phyloP scores from a whole-genome alignment of 2,797 vertebrate genomes.

The Emydoidea blandingii region DNA sequence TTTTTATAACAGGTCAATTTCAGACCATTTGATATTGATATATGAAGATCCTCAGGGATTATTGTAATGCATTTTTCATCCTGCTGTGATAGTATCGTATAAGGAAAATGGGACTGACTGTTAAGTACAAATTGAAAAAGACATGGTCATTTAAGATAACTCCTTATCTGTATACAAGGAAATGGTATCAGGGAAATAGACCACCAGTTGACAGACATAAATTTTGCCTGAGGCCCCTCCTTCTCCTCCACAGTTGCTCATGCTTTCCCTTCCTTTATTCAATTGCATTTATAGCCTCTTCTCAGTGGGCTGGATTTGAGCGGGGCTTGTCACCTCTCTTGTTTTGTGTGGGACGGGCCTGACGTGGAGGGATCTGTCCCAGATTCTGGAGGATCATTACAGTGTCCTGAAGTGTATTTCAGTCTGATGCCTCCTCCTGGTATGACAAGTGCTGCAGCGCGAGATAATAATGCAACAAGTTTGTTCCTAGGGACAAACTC shows the following conservation, averaged over 20 bases:
- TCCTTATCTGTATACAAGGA: slow-evolving; percentile 92
- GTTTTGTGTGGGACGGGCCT: not conserved
- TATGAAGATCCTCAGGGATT: slow-evolving; percentile 86
- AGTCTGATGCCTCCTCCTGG: not conserved
- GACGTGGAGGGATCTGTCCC: not conserved
- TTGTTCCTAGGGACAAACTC: not conserved
- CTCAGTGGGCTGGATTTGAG: not conserved
- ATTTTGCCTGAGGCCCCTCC: slow-evolving; percentile 78
- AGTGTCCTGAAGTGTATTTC: no score
- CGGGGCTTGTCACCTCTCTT: not conserved
- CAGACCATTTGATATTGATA: slow-evolving; percentile 87
- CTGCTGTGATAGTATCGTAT: slow-evolving; percentile 84
- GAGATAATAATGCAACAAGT: not conserved
- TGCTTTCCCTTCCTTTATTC: slow-evolving; percentile 12
- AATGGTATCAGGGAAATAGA: slow-evolving; percentile 85
- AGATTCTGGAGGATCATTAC: not conserved
- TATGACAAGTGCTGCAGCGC: not conserved
- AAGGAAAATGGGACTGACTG: slow-evolving; percentile 86
- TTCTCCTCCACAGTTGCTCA: slow-evolving; percentile 34
- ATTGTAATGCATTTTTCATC: slow-evolving; percentile 88
- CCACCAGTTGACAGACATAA: slow-evolving; percentile 84
- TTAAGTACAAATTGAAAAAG: slow-evolving; percentile 94
- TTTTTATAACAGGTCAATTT: slow-evolving; percentile 85
- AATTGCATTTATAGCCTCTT: slow-evolving; percentile 7
- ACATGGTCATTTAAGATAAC: slow-evolving; percentile 97